Evolutionary conservation across 2,113 vertebrate species (phyloP).

Genomic region (Rhinolophus ferrumequinum): DNA sequence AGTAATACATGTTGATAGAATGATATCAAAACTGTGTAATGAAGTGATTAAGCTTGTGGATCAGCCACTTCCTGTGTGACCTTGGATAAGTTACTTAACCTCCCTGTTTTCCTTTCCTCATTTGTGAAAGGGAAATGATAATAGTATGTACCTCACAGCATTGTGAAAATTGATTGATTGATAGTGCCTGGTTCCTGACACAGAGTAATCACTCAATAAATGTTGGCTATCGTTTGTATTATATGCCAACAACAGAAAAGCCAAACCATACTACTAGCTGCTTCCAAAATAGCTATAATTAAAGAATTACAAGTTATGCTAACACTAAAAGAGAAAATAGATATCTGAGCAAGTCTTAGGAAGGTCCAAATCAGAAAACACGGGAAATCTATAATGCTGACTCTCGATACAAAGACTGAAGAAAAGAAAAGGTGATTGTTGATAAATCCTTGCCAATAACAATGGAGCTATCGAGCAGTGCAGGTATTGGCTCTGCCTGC

Average conservation of each 20-base stretch:
- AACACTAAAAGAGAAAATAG: slow-evolving; percentile 48
- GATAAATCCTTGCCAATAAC: slow-evolving; percentile 34
- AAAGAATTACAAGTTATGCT: slow-evolving; percentile 42
- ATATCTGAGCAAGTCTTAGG: slow-evolving; percentile 11
- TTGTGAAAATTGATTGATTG: slow-evolving; percentile 47
- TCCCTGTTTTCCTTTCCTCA: slow-evolving; percentile 30
- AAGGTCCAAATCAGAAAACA: slow-evolving; percentile 39
- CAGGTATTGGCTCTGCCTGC: not conserved
- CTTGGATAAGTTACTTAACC: slow-evolving; percentile 3
- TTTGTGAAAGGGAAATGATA: slow-evolving; percentile 21
- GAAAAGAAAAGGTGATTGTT: not conserved
- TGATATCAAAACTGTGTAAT: not conserved
- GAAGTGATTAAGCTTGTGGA: not conserved
- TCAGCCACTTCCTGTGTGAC: not conserved
- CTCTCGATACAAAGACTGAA: not conserved
- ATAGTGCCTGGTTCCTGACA: slow-evolving; percentile 50
- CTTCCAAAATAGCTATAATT: slow-evolving; percentile 50
- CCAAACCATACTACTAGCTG: slow-evolving; percentile 29
- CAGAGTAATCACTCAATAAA: slow-evolving; percentile 34
- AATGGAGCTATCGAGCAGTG: not conserved
- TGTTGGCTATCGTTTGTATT: slow-evolving; percentile 57
- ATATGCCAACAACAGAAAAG: slow-evolving; percentile 45
- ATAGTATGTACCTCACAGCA: not conserved
- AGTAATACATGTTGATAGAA: not conserved
- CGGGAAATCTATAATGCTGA: slow-evolving; percentile 20